Percentiles rank a stretch among this genome's conserved stretches.
These are phyloP conservation scores for Eulimnadia texana DNA, from an alignment of 1,140 invertebrate genomes.

Conservation along the genomic window DNA sequence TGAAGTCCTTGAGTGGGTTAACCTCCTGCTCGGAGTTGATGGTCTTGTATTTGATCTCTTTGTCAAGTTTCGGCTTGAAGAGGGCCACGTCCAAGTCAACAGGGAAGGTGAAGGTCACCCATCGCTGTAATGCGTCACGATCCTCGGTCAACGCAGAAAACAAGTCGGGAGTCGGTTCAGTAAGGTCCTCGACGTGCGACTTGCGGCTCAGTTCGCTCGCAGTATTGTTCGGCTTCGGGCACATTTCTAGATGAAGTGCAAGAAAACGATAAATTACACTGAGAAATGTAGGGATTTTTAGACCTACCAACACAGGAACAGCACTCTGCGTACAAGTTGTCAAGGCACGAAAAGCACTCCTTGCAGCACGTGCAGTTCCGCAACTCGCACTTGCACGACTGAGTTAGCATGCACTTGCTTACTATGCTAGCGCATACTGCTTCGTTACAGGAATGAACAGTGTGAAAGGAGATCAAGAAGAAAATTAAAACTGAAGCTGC, in stretches of 20 bases:
- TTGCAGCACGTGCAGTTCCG: slow-evolving; percentile 78
- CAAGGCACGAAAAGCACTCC: slow-evolving; percentile 78
- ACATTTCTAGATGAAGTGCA: slow-evolving; percentile 49
- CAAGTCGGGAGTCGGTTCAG: slow-evolving; percentile 61
- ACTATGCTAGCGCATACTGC: slow-evolving; percentile 83
- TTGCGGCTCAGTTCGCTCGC: slow-evolving; percentile 46
- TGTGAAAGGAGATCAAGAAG: background rate
- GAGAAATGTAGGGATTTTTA: background rate
- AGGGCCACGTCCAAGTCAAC: slow-evolving; percentile 46
- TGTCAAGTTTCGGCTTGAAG: slow-evolving; percentile 38
- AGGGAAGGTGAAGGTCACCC: slow-evolving; percentile 62
- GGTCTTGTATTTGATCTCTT: slow-evolving; percentile 50
- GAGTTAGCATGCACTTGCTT: slow-evolving; percentile 87
- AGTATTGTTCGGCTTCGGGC: slow-evolving; percentile 61
- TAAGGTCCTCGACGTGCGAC: slow-evolving; percentile 74
- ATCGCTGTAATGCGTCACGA: slow-evolving; percentile 51
- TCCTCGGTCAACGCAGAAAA: slow-evolving; percentile 67
- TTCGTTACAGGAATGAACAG: slow-evolving; percentile 51
- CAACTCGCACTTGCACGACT: slow-evolving; percentile 86
- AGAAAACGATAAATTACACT: background rate
- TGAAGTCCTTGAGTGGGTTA: slow-evolving; percentile 41
- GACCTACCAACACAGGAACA: slow-evolving; percentile 81
- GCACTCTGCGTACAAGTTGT: slow-evolving; percentile 77
- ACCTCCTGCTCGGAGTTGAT: slow-evolving; percentile 46
- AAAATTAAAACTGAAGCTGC: background rate